Evolutionary conservation across 2,113 vertebrate species (phyloP).

Genomic region (Fukomys damarensis): DNA sequence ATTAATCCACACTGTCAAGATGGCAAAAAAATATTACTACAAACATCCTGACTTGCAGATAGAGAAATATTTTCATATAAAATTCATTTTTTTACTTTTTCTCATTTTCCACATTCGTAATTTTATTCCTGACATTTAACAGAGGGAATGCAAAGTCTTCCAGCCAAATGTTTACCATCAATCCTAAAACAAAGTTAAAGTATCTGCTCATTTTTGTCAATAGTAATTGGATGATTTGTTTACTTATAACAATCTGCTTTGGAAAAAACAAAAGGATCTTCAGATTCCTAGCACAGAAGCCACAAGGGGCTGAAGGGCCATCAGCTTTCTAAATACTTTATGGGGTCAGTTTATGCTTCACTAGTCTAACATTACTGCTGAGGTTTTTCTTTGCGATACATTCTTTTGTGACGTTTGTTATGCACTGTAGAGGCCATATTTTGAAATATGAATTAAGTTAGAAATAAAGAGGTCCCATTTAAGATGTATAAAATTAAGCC

Average conservation of each 20-base stretch:
- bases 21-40: background rate
- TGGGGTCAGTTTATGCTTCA: slow-evolving; percentile 69
- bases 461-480: slow-evolving; percentile 75
- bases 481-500: slow-evolving; percentile 62
- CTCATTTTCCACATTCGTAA: background rate
- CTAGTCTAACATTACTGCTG: slow-evolving; percentile 63
- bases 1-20: slow-evolving; percentile 4
- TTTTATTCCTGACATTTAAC: slow-evolving; percentile 66
- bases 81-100: slow-evolving; percentile 4
- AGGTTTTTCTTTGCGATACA: slow-evolving; percentile 69
- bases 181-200: slow-evolving; percentile 51
- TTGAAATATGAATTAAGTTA: slow-evolving; percentile 83
- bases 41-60: background rate
- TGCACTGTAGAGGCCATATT: slow-evolving; percentile 78
- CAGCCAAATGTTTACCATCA: slow-evolving; percentile 75
- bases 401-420: slow-evolving; percentile 78
- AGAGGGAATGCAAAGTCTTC: slow-evolving; percentile 50
- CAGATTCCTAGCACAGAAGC: slow-evolving; percentile 57
- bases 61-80: slow-evolving; percentile 15
- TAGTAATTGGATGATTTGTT: slow-evolving; percentile 27
- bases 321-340: slow-evolving; percentile 75
- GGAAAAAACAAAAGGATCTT: background rate
- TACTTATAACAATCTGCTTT: slow-evolving; percentile 32
- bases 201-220: slow-evolving; percentile 28
- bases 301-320: slow-evolving; percentile 52